These are phyloP conservation scores for Archocentrus centrarchus DNA, from an alignment of 2,113 vertebrate genomes.

Conservation along the genomic window DNA sequence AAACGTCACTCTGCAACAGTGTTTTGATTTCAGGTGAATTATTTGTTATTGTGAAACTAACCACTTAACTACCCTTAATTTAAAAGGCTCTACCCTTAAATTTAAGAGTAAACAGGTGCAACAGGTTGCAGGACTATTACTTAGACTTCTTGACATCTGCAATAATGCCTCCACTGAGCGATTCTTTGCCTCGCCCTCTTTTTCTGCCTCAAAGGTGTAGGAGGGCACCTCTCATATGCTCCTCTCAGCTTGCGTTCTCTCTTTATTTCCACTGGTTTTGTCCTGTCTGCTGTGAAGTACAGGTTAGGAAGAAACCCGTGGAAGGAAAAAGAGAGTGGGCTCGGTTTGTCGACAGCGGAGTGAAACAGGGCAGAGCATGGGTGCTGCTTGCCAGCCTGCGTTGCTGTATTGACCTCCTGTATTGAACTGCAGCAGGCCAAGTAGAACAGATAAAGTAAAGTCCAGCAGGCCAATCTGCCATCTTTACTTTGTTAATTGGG, in stretches of 20 bases:
- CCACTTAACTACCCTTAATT: not conserved
- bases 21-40: not conserved
- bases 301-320: not conserved
- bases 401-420: conserved; percentile 46
- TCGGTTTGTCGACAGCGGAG: not conserved
- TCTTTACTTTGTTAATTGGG: conserved; percentile 53
- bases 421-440: conserved; percentile 45
- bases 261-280: conserved; percentile 2
- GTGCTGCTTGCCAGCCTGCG: not conserved
- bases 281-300: not conserved
- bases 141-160: not conserved
- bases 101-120: not conserved
- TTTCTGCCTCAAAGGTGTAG: not conserved
- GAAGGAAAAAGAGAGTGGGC: not conserved
- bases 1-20: not conserved
- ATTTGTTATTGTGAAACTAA: not conserved
- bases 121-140: not conserved
- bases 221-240: not conserved
- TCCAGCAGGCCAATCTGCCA: conserved; percentile 38
- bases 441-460: conserved; percentile 46
- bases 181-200: not conserved
- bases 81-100: not conserved
- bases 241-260: not conserved
- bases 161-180: not conserved
- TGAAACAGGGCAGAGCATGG: not conserved